phyloP scores from a whole-genome alignment of 2,113 vertebrate species.

The Callaeas wilsoni region DNA sequence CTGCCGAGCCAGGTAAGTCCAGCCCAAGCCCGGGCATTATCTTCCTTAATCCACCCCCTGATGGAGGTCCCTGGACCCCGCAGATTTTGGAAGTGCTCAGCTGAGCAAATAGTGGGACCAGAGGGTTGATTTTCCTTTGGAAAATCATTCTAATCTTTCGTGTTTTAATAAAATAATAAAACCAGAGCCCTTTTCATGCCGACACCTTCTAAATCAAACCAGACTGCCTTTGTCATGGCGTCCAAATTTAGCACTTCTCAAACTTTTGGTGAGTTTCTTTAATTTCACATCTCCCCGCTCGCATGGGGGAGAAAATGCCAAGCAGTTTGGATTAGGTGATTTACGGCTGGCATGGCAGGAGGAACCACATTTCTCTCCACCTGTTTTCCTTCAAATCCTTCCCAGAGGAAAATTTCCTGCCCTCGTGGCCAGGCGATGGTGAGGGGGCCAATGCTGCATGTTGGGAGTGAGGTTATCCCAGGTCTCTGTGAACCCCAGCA shows the following conservation, averaged over 20 bases:
- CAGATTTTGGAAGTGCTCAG: not conserved
- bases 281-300: not conserved
- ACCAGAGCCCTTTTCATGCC: not conserved
- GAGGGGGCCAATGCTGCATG: not conserved
- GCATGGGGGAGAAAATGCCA: accelerated
- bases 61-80: not conserved
- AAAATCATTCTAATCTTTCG: constrained; percentile 44
- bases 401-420: not conserved
- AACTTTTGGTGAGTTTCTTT: constrained; percentile 19
- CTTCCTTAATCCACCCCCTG: not conserved
- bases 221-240: constrained; percentile 33
- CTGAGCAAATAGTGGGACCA: constrained; percentile 47
- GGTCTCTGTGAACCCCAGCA: not conserved
- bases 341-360: not conserved
- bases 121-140: not conserved
- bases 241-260: constrained; percentile 50
- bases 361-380: not conserved
- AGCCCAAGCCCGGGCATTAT: not conserved
- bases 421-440: accelerated
- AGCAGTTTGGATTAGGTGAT: not conserved
- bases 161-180: constrained; percentile 55
- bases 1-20: not conserved
- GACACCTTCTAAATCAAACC: constrained; percentile 58
- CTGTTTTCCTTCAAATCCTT: constrained; percentile 24
- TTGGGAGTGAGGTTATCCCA: not conserved